phyloP scores from a whole-genome alignment of 2,113 vertebrate genomes.

The Hystrix cristata region DNA sequence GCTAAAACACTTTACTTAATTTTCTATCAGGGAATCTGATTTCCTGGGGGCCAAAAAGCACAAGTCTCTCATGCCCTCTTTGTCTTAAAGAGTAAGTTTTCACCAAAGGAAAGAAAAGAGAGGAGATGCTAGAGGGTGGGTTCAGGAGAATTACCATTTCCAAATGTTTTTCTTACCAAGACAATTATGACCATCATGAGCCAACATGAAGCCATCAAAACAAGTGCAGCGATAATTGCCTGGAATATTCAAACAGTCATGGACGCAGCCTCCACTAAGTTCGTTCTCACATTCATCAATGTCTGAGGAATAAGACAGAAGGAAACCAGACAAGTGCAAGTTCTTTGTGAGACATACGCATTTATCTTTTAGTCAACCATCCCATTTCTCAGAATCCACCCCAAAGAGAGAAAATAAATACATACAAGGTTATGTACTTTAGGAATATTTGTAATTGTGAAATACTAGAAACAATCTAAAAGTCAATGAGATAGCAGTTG shows the following conservation, averaged over 20 bases:
- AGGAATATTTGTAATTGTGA: conserved; percentile 3
- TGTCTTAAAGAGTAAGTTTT: conserved; percentile 45
- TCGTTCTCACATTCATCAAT: conserved; percentile 97
- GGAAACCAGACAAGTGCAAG: conserved; percentile 80
- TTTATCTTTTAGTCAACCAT: conserved; percentile 26
- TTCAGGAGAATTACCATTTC: not conserved
- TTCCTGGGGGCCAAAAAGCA: conserved; percentile 8
- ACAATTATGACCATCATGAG: conserved; percentile 98
- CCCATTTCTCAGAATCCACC: not conserved
- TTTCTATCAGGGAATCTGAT: conserved; percentile 30
- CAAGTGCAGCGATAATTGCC: conserved; percentile 99
- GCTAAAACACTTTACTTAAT: not conserved
- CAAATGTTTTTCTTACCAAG: conserved; percentile 91
- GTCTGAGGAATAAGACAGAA: conserved; percentile 90
- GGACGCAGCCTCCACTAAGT: conserved; percentile 97
- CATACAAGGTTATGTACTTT: not conserved
- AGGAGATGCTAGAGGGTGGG: not conserved
- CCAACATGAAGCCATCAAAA: conserved; percentile 97
- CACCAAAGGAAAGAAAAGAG: conserved; percentile 49
- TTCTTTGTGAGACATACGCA: conserved; percentile 43
- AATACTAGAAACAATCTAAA: conserved; percentile 18
- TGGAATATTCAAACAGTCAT: conserved; percentile 98
- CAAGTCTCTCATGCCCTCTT: conserved; percentile 12
- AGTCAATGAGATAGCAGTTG: not conserved
- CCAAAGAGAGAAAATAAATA: conserved; percentile 26